Percentiles rank a stretch among this genome's conserved stretches.
Conservation (phyloP, 2,113 vertebrate genomes). For the Phodopus roborovskii region DNA sequence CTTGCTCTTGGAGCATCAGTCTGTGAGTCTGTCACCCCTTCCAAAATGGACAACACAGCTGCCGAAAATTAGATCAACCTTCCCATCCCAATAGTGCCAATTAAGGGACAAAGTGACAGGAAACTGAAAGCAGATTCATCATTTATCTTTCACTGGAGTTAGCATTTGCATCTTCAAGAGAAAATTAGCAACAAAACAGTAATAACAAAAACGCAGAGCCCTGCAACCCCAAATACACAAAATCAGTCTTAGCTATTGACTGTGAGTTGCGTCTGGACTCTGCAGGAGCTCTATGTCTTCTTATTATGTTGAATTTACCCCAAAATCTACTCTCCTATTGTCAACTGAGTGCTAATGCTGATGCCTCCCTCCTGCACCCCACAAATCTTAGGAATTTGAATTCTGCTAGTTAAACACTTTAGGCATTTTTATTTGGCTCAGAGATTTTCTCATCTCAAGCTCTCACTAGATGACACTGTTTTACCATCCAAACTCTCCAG, state of each 20-base stretch:
- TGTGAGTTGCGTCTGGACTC: not conserved
- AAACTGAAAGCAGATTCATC: not conserved
- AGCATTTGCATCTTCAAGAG: not conserved
- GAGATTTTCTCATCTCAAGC: conserved; percentile 26
- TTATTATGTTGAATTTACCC: not conserved
- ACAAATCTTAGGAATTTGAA: not conserved
- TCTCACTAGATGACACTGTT: conserved; percentile 86
- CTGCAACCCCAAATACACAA: not conserved
- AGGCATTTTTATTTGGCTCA: not conserved
- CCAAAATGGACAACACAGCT: not conserved
- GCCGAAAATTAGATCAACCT: not conserved
- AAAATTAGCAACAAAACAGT: not conserved
- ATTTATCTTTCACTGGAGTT: not conserved
- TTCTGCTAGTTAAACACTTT: not conserved
- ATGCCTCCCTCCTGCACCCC: not conserved
- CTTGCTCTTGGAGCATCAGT: not conserved
- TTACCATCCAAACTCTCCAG: not conserved
- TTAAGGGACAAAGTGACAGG: not conserved
- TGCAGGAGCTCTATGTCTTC: not conserved
- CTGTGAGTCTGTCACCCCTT: not conserved
- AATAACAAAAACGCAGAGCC: not conserved
- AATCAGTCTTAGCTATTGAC: not conserved
- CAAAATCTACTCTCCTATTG: not conserved
- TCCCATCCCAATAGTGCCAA: not conserved
- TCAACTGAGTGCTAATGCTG: not conserved